These are phyloP conservation scores for Lophotriccus pileatus DNA, from an alignment of 2,797 vertebrate genomes.

Conservation along the genomic window DNA sequence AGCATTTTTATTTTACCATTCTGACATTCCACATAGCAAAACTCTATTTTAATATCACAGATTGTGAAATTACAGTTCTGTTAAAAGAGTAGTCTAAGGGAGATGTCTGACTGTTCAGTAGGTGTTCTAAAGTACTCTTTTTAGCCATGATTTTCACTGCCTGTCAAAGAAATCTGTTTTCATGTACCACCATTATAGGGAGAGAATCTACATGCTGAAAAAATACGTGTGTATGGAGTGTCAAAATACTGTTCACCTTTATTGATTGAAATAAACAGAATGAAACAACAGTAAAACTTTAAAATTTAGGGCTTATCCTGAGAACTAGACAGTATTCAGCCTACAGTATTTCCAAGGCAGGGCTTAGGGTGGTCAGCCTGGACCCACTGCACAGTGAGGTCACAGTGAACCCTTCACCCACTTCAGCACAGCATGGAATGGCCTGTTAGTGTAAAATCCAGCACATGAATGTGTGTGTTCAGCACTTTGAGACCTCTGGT, in stretches of 20 bases:
- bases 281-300: background rate
- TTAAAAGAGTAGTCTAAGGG: background rate
- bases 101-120: background rate
- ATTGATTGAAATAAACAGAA: background rate
- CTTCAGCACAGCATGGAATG: background rate
- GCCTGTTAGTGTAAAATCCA: background rate
- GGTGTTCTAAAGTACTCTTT: background rate
- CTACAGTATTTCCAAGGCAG: background rate
- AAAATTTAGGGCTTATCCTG: background rate
- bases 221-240: background rate
- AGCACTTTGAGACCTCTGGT: background rate
- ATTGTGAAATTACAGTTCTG: background rate
- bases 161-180: background rate
- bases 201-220: background rate
- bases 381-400: background rate
- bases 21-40: background rate
- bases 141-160: background rate
- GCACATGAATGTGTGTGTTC: fast-evolving
- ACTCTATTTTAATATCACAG: background rate
- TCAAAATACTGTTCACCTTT: background rate
- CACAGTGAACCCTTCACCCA: background rate
- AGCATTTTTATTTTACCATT: background rate
- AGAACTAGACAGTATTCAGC: background rate
- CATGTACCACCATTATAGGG: background rate
- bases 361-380: background rate